phyloP scores from a whole-genome alignment of 2,888 invertebrate species.

The Taenaris catops region DNA sequence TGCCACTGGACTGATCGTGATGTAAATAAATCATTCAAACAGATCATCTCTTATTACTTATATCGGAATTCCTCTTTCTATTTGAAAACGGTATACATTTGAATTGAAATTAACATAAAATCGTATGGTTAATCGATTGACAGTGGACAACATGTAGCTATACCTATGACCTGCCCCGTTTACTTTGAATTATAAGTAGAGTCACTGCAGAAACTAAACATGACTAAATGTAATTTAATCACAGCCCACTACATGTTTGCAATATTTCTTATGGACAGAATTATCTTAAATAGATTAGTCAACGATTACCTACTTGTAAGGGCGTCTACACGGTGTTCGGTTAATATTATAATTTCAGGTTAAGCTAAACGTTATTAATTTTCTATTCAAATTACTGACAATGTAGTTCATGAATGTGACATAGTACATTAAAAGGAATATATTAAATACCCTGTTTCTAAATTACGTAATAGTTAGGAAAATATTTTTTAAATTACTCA shows the following conservation, averaged over 20 bases:
- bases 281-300: slow-evolving; percentile 26
- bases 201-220: slow-evolving; percentile 10
- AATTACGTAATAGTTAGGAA: slow-evolving; percentile 3
- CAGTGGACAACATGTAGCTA: slow-evolving; percentile 12
- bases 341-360: slow-evolving; percentile 12
- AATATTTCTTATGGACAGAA: slow-evolving; percentile 22
- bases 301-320: slow-evolving; percentile 22
- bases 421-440: background rate
- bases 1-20: background rate
- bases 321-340: slow-evolving; percentile 17
- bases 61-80: slow-evolving; percentile 5
- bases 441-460: background rate
- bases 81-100: slow-evolving; percentile 7
- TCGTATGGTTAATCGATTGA: slow-evolving; percentile 12
- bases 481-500: too few species aligned
- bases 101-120: slow-evolving; percentile 12
- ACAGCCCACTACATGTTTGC: slow-evolving; percentile 19
- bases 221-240: slow-evolving; percentile 19
- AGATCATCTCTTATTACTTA: slow-evolving; percentile 1
- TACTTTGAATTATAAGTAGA: slow-evolving; percentile 16
- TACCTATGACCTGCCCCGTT: slow-evolving; percentile 9
- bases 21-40: slow-evolving; percentile 8
- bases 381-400: slow-evolving; percentile 6
- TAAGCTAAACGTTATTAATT: slow-evolving; percentile 7
- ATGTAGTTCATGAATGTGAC: slow-evolving; percentile 1